Evolutionary conservation across 2,113 vertebrate species (phyloP), one percentile per base, ranked within the genome.

Genomic region (Hassar affinis): DNA sequence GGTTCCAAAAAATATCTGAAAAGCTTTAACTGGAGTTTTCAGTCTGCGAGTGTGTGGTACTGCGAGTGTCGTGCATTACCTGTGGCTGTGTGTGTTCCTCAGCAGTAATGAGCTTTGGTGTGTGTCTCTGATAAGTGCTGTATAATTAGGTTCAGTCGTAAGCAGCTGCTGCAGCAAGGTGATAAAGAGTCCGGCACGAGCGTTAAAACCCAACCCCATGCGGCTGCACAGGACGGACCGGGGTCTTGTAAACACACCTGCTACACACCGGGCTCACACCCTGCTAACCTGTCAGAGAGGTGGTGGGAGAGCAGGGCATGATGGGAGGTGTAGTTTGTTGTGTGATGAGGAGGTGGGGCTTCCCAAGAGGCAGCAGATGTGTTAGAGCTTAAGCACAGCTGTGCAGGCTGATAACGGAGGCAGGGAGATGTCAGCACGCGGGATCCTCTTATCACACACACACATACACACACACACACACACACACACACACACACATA

Each of bases 351-450:
- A 42, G 45, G 79, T 22, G 49, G 88, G 83, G 12, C 94, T 95
- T 95, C 94, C 94, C 95, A 93, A 92, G 86, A 92, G 89, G 91
- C 27, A 90, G 93, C 95, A 95, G 95, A 96, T 96, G 96, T 95
- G 92, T 92, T 92, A 84, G 89, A 88, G 88, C 93, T 92, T 90
- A 93, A 93, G 94, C 94, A 95, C 95, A 96, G 96, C 89, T 25
- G 91, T 52, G 69, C 91, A 92, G 84, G 95, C 96, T 96, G 96
- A 96, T 92, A 82, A 25, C 85, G 25, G 90, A 89, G 91, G 93
- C 93, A 89, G 89, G 93, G 93, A 83, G 90, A 95, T 93, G 93
- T 92, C 79, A 49, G 93, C 90, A 90, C 84, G 82, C 92, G 91
- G 94, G 94, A 93, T 94, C 94, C 92, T 92, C 75, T 78, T 78